Base-by-base conservation (phyloP, 2,113 vertebrate genomes). In the Chroicocephalus ridibundus region DNA sequence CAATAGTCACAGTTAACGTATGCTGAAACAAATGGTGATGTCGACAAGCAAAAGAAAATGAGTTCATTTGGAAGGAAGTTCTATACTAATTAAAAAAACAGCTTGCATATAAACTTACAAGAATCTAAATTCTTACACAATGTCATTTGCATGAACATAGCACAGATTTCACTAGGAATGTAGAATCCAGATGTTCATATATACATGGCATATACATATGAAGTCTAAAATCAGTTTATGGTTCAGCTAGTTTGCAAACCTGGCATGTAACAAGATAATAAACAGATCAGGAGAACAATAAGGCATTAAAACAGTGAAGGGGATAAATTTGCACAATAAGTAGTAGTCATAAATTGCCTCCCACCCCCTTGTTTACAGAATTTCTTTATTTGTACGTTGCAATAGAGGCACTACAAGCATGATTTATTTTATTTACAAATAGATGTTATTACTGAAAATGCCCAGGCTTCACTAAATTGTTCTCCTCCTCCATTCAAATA, bases 1-100 rank as follows among this genome's bases (percentile, higher is more conserved):
- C 57, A 95, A 93, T 13, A 81, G 69, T 7, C 69, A 93, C 86
- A 91, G 66, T 97, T 93, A 97, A 31, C 32, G 29, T 13, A 36
- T 5, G 22, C 71, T 81, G 68, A 55, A 82, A 49, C 5, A 44
- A 70, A 32, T 18, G 32, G 26, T 49, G 51, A 60, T 31, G 20
- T 21, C 77, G 74, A 82, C 58, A 80, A 49, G 86, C 1, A 16
- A 58, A 72, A 80, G 80, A 60, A 92, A 85, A 68, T 51, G 0
- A 47, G 29, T 42, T 93, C 15, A 34, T 78, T 64, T 44, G 47
- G 54, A 71, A 75, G 75, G 52, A 77, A 81, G 18, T 47, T 77
- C 51, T n/a, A 31, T 4, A 32, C 4, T 21, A 77, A 82, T 64
- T 71, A 52, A 84, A 93, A 92, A 92, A 29, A 0, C 10, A 65